phyloP scores from a whole-genome alignment of 2,113 vertebrate species.

The Calonectris borealis region DNA sequence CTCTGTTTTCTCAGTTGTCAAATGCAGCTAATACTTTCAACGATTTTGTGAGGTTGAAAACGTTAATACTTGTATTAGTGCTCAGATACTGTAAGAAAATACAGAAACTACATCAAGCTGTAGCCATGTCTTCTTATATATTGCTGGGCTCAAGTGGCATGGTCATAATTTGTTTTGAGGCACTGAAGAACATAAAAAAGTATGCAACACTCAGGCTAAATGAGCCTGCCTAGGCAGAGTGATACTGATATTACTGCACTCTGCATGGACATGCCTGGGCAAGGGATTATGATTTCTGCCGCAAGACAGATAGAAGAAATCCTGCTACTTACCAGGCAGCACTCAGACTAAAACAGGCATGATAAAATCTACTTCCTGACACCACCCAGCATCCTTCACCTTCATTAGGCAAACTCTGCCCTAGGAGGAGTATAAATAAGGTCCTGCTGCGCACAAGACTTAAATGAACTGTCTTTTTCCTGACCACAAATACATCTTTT shows the following conservation, averaged over 20 bases:
- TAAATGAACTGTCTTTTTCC: not conserved
- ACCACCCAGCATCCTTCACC: not conserved
- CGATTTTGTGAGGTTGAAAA: not conserved
- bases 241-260: not conserved
- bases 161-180: not conserved
- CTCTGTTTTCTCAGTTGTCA: not conserved
- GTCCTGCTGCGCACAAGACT: not conserved
- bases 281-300: not conserved
- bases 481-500: not conserved
- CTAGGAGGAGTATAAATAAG: not conserved
- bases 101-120: not conserved
- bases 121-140: not conserved
- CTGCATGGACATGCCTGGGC: not conserved
- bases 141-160: not conserved
- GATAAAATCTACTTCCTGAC: constrained; percentile 41
- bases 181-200: not conserved
- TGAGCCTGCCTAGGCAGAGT: not conserved
- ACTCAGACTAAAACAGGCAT: not conserved
- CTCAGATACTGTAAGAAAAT: not conserved
- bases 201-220: not conserved
- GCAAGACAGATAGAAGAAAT: not conserved
- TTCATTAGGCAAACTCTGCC: not conserved
- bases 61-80: not conserved
- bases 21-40: not conserved
- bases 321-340: not conserved